Evolutionary conservation across 2,888 invertebrate genomes (phyloP), one percentile per base, ranked within the genome.

Genomic region (Drosophila imparisetae): DNA sequence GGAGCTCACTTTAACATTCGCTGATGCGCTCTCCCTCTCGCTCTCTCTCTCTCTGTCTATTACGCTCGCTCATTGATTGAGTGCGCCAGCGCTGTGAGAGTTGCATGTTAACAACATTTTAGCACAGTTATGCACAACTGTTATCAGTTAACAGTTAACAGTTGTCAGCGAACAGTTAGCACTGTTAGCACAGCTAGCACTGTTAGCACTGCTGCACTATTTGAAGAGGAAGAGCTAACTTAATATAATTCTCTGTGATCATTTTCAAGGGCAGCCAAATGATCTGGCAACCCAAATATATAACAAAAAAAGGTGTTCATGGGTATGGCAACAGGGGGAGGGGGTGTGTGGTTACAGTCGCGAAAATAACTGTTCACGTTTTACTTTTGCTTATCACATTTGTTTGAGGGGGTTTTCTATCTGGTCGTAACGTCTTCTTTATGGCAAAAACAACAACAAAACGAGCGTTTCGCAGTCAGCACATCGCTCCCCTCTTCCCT

Each of bases 391-490:
- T 73, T 72, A 18, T 27, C 49, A 18, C 29, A 55, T 57, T 32
- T 63, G 65, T 63, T 65, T 42, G 55, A n/a, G 18, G 30, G 62
- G 27, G 62, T 59, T 69, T 55, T 8, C 15, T 15, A 13, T 32
- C 6, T 72, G 70, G 58, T 40, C 68, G 24, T 58, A 83, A 77
- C 58, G 68, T 88, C 86, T 86, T 72, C 62, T 72, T 72, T 50
- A 65, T 62, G 64, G 54, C 67, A 67, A 38, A 54, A 78, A 72
- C 40, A 54, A 53, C 10, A 32, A 32, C 83, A 66, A 68, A 66
- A 49, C 48, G 77, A 70, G 49, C 42, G 24, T 54, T 72, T 77
- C 15, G 67, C 72, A 82, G 87, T 84, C 79, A 50, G 72, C 87
- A 83, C 88, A 86, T 83, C 8, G 13, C 52, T 36, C 27, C 5